phyloP scores from a whole-genome alignment of 2,113 vertebrate species.

The Jaculus jaculus region DNA sequence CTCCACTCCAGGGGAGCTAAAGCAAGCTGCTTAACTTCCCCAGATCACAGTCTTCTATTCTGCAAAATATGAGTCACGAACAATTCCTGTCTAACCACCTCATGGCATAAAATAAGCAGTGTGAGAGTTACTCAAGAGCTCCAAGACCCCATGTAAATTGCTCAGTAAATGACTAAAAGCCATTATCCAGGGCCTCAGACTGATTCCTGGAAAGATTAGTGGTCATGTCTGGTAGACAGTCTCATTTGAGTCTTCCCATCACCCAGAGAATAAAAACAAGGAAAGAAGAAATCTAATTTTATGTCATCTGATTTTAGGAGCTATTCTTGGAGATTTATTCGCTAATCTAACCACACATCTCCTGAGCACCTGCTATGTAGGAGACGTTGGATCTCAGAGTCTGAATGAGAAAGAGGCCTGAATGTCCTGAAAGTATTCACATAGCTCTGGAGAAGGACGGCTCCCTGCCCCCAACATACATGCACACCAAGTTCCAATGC shows the following conservation, averaged over 20 bases:
- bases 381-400: not conserved
- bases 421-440: not conserved
- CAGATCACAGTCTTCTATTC: conserved; percentile 27
- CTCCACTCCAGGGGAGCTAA: not conserved
- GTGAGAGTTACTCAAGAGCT: conserved; percentile 23
- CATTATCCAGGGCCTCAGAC: conserved; percentile 3
- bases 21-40: conserved; percentile 25
- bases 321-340: not conserved
- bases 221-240: not conserved
- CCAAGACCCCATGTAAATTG: conserved; percentile 8
- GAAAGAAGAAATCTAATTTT: not conserved
- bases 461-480: not conserved
- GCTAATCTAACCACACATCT: not conserved
- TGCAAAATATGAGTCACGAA: conserved; percentile 59
- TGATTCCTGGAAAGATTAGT: conserved; percentile 55
- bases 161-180: conserved; percentile 15
- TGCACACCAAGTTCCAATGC: not conserved
- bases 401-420: not conserved
- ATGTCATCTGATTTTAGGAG: not conserved
- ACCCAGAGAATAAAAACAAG: conserved; percentile 3
- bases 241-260: not conserved
- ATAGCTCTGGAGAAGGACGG: not conserved
- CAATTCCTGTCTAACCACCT: conserved; percentile 41
- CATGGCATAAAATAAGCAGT: not conserved
- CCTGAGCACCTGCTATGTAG: not conserved